phyloP scores from a whole-genome alignment of 2,888 invertebrate genomes.

The Volucella bombylans region DNA sequence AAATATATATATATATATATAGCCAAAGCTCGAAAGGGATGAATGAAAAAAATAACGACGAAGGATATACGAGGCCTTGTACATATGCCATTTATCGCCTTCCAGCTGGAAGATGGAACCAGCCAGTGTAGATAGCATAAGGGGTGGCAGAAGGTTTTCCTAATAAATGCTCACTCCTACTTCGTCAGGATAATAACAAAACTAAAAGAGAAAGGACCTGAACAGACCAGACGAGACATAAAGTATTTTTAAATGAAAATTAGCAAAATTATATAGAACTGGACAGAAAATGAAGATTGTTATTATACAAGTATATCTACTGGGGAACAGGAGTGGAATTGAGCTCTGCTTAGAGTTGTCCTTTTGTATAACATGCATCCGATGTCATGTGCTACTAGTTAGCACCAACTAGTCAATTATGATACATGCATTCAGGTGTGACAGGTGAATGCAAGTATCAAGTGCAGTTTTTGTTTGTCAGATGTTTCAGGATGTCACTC shows the following conservation, averaged over 20 bases:
- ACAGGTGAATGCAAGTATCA: too few species aligned
- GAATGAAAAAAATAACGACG: constrained; percentile 18
- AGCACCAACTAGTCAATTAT: too few species aligned
- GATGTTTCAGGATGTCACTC: too few species aligned
- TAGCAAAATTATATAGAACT: constrained; percentile 9
- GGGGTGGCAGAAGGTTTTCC: neutral
- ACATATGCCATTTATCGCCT: constrained; percentile 30
- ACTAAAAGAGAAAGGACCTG: constrained; percentile 9
- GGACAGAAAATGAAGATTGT: neutral
- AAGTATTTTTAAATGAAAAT: constrained; percentile 10
- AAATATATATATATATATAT: neutral
- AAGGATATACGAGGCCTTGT: neutral
- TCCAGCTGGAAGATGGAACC: constrained; percentile 2
- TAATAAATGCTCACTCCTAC: neutral
- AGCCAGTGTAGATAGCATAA: neutral
- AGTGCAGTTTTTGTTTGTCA: too few species aligned
- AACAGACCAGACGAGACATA: neutral
- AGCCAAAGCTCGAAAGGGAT: constrained; percentile 1
- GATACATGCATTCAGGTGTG: too few species aligned
- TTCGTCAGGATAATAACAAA: constrained; percentile 10
- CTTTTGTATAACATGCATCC: too few species aligned
- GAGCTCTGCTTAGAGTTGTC: too few species aligned
- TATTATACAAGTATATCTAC: too few species aligned
- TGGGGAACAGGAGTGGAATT: too few species aligned
- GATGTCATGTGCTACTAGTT: too few species aligned